Evolutionary conservation across 1,140 invertebrate species (phyloP), one percentile per base, ranked within the genome.

Genomic region (Cydia fagiglandana): DNA sequence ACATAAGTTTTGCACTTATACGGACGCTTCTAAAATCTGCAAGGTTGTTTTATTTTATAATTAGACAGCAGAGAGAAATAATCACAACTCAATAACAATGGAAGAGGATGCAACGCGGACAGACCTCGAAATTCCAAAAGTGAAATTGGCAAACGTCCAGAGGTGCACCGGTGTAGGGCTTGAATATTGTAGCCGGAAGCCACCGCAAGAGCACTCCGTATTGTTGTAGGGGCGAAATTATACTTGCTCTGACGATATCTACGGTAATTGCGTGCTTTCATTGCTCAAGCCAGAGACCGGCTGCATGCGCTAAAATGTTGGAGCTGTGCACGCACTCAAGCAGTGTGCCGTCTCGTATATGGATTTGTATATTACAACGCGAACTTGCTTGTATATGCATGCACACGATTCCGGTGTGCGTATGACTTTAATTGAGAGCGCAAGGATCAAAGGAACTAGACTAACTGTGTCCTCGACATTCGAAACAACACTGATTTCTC

Each of bases 51-150:
- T 77, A 78, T n/a, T 20, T 73, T 73, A 28, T 34, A 41, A 70
- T 41, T 56, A 56, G 47, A 50, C 50, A 17, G 20, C 56, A 61
- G 20, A 61, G 56, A 61, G 56, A 61, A 70, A 70, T 70, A 70
- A 70, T 50, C 17, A 7, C 13, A 73, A 73, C 9, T 17, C 15
- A 73, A 73, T 45, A 73, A 73, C 50, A 53, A 53, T 17, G 66
- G 38, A 70, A 70, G 34, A 12, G 30, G 10, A 41, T 76, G 78
- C 45, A 47, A 47, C 45, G 45, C 70, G 75, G 17, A 68, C 66
- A 79, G 80, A 83, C 81, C 84, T 85, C 84, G 82, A 80, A 82
- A 78, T 80, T 79, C 82, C 83, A 83, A 81, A 84, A 83, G 74
- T 78, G 80, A 75, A 74, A 76, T 83, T 85, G 84, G 84, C 82